Percentiles rank a stretch among this genome's conserved stretches.
Evolutionary conservation across 2,113 vertebrate genomes (phyloP).

Genomic region (Typhlomys cinereus): DNA sequence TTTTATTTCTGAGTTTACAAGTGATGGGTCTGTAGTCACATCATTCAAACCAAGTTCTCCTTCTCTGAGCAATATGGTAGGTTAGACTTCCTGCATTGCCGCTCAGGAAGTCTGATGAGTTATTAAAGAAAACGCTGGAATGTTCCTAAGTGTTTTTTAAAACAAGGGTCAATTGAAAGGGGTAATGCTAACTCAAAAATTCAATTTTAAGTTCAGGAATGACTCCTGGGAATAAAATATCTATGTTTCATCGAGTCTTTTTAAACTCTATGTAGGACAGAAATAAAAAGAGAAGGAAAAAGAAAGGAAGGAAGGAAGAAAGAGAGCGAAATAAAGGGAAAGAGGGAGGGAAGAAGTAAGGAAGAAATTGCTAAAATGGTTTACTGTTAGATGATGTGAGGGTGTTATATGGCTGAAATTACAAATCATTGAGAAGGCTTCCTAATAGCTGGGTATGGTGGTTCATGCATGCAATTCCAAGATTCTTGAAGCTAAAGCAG

Average conservation of each 20-base stretch:
- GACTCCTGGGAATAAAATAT: not conserved
- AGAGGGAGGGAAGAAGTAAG: not conserved
- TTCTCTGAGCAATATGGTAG: not conserved
- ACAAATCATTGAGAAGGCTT: not conserved
- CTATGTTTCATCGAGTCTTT: constrained; percentile 17
- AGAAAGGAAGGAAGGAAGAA: no score
- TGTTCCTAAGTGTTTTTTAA: constrained; percentile 31
- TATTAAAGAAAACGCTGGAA: constrained; percentile 7
- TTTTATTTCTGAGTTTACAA: not conserved
- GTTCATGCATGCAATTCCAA: not conserved
- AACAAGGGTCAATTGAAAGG: not conserved
- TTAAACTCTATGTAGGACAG: no score
- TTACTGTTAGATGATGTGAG: no score
- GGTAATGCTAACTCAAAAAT: not conserved
- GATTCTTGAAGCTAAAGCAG: not conserved
- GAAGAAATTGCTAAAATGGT: not conserved
- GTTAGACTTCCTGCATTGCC: not conserved
- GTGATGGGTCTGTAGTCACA: not conserved
- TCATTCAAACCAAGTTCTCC: not conserved
- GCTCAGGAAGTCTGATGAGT: not conserved
- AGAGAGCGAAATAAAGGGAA: no score
- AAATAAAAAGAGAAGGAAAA: no score
- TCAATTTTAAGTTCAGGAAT: constrained; percentile 13
- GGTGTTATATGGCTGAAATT: no score
- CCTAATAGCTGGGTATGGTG: not conserved